Conservation (phyloP, 2,797 vertebrate species). For the Zenarchopterus dispar region DNA sequence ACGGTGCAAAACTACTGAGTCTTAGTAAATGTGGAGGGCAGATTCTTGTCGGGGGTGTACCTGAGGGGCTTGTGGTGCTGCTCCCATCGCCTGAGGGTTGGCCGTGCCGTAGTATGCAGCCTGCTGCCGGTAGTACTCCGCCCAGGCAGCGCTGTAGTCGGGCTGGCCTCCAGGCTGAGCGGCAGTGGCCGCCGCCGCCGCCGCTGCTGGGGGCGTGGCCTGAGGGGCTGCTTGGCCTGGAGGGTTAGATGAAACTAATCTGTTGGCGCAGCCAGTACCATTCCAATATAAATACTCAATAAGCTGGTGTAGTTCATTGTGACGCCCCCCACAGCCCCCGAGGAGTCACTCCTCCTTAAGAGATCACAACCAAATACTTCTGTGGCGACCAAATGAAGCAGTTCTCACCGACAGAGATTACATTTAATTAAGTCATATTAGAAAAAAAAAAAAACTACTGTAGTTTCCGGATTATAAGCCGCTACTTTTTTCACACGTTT, state of each 20-base stretch:
- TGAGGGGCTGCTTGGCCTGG: conserved; percentile 96
- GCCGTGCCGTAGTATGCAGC: conserved; percentile 96
- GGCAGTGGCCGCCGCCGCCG: conserved; percentile 63
- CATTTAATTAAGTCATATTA: too few relatives aligned
- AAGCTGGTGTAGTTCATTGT: too few relatives aligned
- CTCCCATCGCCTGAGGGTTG: conserved; percentile 95
- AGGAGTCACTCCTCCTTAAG: too few relatives aligned
- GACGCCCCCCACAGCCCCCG: too few relatives aligned
- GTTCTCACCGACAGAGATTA: too few relatives aligned
- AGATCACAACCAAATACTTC: too few relatives aligned
- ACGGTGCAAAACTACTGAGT: conserved; percentile 36
- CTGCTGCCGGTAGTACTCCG: conserved; percentile 97
- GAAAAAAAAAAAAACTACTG: too few relatives aligned
- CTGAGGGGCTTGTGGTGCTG: conserved; percentile 91
- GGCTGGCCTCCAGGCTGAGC: conserved; percentile 92
- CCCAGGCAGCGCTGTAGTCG: conserved; percentile 97
- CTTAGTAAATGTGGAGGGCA: conserved; percentile 70
- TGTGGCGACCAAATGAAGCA: too few relatives aligned
- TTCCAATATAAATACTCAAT: too few relatives aligned
- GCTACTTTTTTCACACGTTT: too few relatives aligned
- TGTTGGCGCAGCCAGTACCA: not conserved
- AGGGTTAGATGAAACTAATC: accelerated
- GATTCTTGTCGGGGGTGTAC: conserved; percentile 73
- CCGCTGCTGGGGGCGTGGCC: conserved; percentile 79
- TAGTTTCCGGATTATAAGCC: too few relatives aligned